Base-by-base conservation (phyloP, 2,113 vertebrate species). In the Lates calcarifer region DNA sequence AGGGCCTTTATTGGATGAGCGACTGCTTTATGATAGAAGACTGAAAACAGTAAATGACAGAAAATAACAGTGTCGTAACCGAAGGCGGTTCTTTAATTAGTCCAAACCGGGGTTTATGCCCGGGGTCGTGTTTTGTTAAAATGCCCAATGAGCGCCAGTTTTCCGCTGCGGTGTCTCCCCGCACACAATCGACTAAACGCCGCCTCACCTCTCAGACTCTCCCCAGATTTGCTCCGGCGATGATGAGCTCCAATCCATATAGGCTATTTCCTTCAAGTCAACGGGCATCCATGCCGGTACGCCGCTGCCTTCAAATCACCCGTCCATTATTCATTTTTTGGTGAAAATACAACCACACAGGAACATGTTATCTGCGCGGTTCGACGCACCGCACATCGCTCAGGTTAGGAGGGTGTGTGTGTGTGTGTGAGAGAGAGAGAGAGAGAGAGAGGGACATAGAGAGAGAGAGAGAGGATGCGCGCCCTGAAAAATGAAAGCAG, bases 161-260 rank as follows among this genome's bases (percentile, higher is more conserved):
- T 62, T 65, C 61, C 75, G 68, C 69, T 62, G 80, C 81, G 29
- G 49, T 66, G 62, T 69, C 57, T 17, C 67, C 41, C 31, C 45
- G n/a, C 81, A 51, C 74, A 85, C 63, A 57, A 58, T 60, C 75
- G 13, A 5, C 58, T 37, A 13, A 14, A 49, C 5, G 65, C 75
- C 77, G 45, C 70, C 88, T 92, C 85, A 95, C 94, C 94, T 94
- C 82, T 90, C 89, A 47, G 84, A 53, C 67, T 94, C 84, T 79
- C 83, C 87, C 94, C 94, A 93, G 90, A 49, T 91, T 56, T 89
- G 90, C 86, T 93, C 89, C 35, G 91, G 84, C 28, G 87, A 26
- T 56, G 91, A 68, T 57, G 93, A 92, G 81, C 86, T 92, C 94
- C 94, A 93, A 88, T 95, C 94, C 94, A 95, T 95, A 69, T 29